Conservation (phyloP, 2,113 vertebrate genomes). For the Leptosomus discolor region DNA sequence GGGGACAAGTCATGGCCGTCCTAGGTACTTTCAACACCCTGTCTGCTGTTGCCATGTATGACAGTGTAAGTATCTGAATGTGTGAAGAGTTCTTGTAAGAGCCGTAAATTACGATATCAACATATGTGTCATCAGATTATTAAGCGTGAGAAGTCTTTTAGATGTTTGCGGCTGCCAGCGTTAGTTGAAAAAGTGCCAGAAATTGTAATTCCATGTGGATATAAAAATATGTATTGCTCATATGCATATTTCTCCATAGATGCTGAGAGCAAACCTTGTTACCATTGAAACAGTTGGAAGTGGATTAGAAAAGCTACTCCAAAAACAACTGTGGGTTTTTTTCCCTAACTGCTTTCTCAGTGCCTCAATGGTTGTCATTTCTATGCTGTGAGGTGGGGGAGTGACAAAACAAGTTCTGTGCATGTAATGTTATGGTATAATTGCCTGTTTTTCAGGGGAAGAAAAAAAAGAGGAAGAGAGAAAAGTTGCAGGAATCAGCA, state of each 20-base stretch:
- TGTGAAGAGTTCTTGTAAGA: slow-evolving; percentile 15
- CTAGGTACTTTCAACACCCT: slow-evolving; percentile 78
- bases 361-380: not conserved
- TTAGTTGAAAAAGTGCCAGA: slow-evolving; percentile 4
- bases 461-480: slow-evolving; percentile 99
- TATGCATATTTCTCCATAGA: not conserved
- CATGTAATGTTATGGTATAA: not conserved
- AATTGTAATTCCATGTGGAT: not conserved
- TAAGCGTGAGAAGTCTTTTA: not conserved
- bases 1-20: not conserved
- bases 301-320: not conserved
- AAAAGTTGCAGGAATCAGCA: slow-evolving; percentile 95
- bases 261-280: not conserved
- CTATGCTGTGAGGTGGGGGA: not conserved
- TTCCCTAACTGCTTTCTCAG: not conserved
- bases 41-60: slow-evolving; percentile 76
- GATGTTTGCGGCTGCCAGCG: not conserved
- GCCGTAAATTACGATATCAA: slow-evolving; percentile 24
- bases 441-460: slow-evolving; percentile 89
- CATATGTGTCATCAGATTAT: slow-evolving; percentile 34
- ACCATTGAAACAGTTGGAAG: not conserved
- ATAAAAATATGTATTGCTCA: not conserved
- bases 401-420: not conserved
- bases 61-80: slow-evolving; percentile 54
- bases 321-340: not conserved